Base-by-base conservation (phyloP, 2,888 invertebrate genomes). In the Drosophila prolongata region DNA sequence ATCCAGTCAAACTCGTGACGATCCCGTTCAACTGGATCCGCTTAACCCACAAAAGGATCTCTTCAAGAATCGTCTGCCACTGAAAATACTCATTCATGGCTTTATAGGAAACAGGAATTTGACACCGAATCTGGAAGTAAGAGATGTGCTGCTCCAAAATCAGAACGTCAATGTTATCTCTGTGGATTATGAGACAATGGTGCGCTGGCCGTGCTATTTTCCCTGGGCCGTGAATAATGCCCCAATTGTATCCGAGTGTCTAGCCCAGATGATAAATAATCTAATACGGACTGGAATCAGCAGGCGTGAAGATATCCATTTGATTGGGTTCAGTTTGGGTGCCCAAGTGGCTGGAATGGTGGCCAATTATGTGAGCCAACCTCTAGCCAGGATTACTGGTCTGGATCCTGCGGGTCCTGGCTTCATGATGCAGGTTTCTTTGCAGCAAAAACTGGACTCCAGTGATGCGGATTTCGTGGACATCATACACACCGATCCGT, bases 271-370 rank as follows among this genome's bases (percentile, higher is more conserved):
- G 1, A 92, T 95, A 0, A 93, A 94, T 60, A 82, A 89, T 8
- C 87, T 95, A 11, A 92, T 94, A 2, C 72, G 71, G 0, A 79
- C 90, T 0, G 89, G 92, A 47, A 82, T 91, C 0, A 93, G 94
- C 61, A 60, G 86, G 0, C 80, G 94, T 0, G 73, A 92, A 1
- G 90, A 90, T 34, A 93, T 95, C 56, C 95, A 95, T 80, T 81
- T 95, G 2, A 93, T 95, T 57, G 95, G 95, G 0, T 95, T 95
- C 81, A 95, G 95, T 77, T 92, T 95, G 24, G 95, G 95, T 0
- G 95, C 93, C 0, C 95, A 95, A 72, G 92, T 93, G 0, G 94
- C 94, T 0, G 95, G 95, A 0, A 92, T 91, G 65, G 89, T 93
- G 1, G 92, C 93, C 8, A 93, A 93, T 76, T 93, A 92, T 87